A percentile compares a stretch with the other conserved stretches of the same genome.
phyloP scores from a whole-genome alignment of 2,113 vertebrate species.

The Sturnira hondurensis region DNA sequence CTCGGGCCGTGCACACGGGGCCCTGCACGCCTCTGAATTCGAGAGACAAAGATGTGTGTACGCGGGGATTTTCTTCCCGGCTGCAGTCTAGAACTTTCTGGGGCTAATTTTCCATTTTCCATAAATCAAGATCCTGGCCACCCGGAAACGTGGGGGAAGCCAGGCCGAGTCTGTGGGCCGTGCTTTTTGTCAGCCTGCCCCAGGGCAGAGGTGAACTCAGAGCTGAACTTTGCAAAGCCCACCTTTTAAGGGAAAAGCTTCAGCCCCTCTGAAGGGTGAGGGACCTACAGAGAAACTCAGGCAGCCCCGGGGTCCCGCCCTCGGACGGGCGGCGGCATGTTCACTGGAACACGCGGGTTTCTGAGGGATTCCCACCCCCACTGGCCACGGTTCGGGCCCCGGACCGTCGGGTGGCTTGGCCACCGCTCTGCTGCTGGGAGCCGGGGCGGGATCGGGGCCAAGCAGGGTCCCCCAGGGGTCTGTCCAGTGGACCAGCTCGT shows the following conservation, averaged over 20 bases:
- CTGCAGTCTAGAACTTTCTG: slow-evolving; percentile 78
- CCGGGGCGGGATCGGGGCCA: not conserved
- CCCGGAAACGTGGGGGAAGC: slow-evolving; percentile 70
- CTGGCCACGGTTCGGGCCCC: not conserved
- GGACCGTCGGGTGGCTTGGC: fast-evolving
- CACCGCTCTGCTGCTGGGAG: not conserved
- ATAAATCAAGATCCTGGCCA: slow-evolving; percentile 78
- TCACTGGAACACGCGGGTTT: not conserved
- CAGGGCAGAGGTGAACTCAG: slow-evolving; percentile 57
- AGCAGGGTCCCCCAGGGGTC: not conserved
- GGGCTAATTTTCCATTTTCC: slow-evolving; percentile 75
- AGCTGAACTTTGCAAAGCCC: slow-evolving; percentile 46
- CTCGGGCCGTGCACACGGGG: slow-evolving; percentile 56
- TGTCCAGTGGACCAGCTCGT: fast-evolving
- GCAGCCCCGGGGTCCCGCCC: not conserved
- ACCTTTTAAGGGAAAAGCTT: slow-evolving; percentile 26
- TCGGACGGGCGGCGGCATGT: fast-evolving
- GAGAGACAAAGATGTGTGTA: slow-evolving; percentile 76
- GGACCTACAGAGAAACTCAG: not conserved
- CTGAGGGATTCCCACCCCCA: fast-evolving
- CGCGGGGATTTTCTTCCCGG: slow-evolving; percentile 74
- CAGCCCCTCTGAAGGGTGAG: not conserved
- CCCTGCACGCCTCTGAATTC: slow-evolving; percentile 62
- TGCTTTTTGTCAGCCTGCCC: slow-evolving; percentile 67
- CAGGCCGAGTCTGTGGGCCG: slow-evolving; percentile 59